A percentile compares a stretch with the other conserved stretches of the same genome.
These are phyloP conservation scores for Ciona savignyi DNA, from an alignment of 23 tunicate genomes.

Conservation along the genomic window DNA sequence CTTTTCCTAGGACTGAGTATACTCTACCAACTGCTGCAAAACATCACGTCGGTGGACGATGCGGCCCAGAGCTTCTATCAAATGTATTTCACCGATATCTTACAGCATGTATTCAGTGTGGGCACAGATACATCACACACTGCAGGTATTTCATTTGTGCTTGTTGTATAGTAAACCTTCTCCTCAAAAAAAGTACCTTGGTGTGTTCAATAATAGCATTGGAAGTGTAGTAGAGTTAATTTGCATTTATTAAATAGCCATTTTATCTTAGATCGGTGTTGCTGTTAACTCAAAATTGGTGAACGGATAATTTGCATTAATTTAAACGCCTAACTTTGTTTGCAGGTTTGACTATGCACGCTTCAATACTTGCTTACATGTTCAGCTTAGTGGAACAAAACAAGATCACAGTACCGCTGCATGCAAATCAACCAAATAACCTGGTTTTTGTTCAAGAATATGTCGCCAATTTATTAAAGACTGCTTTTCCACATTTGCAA, in stretches of 20 bases:
- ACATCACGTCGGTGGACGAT: constrained; percentile 69
- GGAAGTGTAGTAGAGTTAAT: too few relatives aligned
- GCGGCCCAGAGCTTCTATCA: constrained; percentile 96
- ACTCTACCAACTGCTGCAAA: constrained; percentile 87
- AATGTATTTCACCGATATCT: constrained; percentile 93
- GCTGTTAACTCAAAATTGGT: too few relatives aligned
- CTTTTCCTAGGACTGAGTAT: constrained; percentile 75
- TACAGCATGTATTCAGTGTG: constrained; percentile 97
- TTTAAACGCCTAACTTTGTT: background rate
- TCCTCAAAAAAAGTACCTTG: too few relatives aligned
- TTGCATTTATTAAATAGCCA: too few relatives aligned
- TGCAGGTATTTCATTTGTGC: constrained; percentile 74
- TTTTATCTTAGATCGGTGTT: too few relatives aligned
- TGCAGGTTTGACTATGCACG: constrained; percentile 95
- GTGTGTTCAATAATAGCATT: too few relatives aligned
- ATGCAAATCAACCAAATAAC: constrained; percentile 83
- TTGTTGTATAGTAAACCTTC: too few relatives aligned
- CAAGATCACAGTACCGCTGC: constrained; percentile 74
- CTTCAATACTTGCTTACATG: constrained; percentile 95
- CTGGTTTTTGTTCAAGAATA: constrained; percentile 91
- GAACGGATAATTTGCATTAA: too few relatives aligned
- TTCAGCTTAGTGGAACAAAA: constrained; percentile 84
- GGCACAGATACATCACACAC: constrained; percentile 99
- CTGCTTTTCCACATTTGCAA: constrained; percentile 94
- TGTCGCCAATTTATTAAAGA: constrained; percentile 89